Evolutionary conservation across 2,888 invertebrate species (phyloP).

Genomic region (Pseudococcus viburni): DNA sequence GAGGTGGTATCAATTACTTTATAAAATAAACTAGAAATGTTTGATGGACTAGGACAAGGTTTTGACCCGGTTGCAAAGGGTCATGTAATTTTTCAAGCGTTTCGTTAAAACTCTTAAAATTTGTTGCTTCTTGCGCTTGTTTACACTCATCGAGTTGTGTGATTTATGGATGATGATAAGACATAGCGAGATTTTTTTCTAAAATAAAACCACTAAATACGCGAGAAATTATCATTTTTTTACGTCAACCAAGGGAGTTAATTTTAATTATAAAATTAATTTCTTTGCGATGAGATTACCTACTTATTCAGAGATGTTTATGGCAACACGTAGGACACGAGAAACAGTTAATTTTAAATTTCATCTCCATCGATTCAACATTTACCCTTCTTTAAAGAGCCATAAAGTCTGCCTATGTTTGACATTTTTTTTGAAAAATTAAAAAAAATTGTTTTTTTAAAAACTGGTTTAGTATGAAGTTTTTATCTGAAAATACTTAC

Average conservation of each 20-base stretch:
- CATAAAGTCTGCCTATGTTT: too few species aligned
- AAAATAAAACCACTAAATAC: background rate
- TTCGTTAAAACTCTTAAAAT: conserved; percentile 32
- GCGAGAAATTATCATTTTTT: background rate
- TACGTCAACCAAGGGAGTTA: background rate
- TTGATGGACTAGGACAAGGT: conserved; percentile 65
- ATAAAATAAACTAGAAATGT: conserved; percentile 62
- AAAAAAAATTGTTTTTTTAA: too few species aligned
- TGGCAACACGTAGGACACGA: background rate
- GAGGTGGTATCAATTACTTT: conserved; percentile 61
- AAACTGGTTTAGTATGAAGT: too few species aligned
- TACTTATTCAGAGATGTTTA: too few species aligned
- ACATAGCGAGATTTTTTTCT: background rate
- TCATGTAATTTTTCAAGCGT: conserved; percentile 58
- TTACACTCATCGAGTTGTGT: background rate
- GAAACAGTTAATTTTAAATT: too few species aligned
- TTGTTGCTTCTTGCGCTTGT: conserved; percentile 18
- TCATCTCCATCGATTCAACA: too few species aligned
- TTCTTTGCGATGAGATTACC: background rate
- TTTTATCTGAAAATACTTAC: too few species aligned
- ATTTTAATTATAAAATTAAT: background rate
- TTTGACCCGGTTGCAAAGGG: conserved; percentile 64
- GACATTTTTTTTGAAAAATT: too few species aligned
- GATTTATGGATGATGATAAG: conserved; percentile 28
- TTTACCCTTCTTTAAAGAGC: too few species aligned